Percentiles rank a stretch among this genome's conserved stretches.
These are phyloP conservation scores for Venusia cambrica DNA, from an alignment of 2,888 invertebrate genomes.

Conservation along the genomic window DNA sequence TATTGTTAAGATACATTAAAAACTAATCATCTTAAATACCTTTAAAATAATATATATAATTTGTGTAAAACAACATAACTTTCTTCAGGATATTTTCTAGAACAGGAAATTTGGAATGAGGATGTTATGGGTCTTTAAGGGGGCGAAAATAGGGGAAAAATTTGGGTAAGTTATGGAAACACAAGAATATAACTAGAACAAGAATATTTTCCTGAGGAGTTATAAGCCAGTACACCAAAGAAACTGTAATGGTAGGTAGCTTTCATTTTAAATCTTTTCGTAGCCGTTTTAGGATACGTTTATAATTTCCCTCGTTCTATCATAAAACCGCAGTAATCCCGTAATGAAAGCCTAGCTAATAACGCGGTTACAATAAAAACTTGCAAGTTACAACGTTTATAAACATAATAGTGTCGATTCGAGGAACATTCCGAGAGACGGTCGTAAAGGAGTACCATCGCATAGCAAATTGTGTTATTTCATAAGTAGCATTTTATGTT, in stretches of 20 bases:
- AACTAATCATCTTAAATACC: no score
- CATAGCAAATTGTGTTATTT: constrained; percentile 45
- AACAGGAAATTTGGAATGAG: no score
- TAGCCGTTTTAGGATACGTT: constrained; percentile 11
- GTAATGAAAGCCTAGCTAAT: constrained; percentile 25
- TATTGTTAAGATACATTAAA: no score
- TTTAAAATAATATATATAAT: no score
- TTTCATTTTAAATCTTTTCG: constrained; percentile 10
- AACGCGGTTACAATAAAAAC: constrained; percentile 41
- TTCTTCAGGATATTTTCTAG: no score
- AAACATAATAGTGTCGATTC: constrained; percentile 28
- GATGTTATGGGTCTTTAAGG: no score
- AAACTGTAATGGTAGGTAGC: no score
- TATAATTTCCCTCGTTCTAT: constrained; percentile 15
- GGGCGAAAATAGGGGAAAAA: background rate
- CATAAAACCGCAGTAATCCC: constrained; percentile 24
- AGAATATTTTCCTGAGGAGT: no score
- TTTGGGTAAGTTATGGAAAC: background rate
- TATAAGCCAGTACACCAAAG: no score
- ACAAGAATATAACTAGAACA: no score
- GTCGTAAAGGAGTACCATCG: constrained; percentile 41
- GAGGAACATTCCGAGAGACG: constrained; percentile 21
- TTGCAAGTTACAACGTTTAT: constrained; percentile 34
- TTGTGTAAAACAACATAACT: no score
- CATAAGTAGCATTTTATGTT: constrained; percentile 44